phyloP scores from a whole-genome alignment of 2,797 vertebrate genomes.

The Gymnoscopelus microlampas region DNA sequence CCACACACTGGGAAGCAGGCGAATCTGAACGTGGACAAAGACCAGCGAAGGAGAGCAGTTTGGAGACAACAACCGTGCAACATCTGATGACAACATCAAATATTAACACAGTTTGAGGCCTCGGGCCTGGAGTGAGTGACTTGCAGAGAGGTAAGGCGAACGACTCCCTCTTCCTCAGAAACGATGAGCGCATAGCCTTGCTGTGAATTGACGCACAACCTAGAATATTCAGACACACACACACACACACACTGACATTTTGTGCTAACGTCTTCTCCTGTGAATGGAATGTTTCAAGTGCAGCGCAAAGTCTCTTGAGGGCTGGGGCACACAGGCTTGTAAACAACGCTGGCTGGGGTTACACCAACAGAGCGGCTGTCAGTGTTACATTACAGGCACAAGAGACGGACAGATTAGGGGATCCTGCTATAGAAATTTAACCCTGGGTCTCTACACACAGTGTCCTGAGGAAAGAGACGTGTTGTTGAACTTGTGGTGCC shows the following conservation, averaged over 20 bases:
- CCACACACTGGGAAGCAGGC: constrained; percentile 36
- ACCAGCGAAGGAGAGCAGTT: constrained; percentile 18
- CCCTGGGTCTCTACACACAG: not conserved
- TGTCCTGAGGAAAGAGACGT: constrained; percentile 19
- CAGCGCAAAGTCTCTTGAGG: constrained; percentile 32
- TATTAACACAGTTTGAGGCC: constrained; percentile 75
- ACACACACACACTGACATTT: not conserved
- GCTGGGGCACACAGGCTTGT: constrained; percentile 41
- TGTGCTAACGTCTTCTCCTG: constrained; percentile 15
- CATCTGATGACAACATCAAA: constrained; percentile 79
- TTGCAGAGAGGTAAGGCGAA: constrained; percentile 71
- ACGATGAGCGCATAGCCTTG: constrained; percentile 10
- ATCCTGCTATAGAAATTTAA: constrained; percentile 19
- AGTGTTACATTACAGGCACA: constrained; percentile 44
- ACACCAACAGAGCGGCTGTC: constrained; percentile 48
- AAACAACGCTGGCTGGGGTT: constrained; percentile 38
- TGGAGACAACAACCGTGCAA: constrained; percentile 46
- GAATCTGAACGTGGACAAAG: constrained; percentile 38
- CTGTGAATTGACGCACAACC: not conserved
- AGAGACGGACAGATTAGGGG: not conserved
- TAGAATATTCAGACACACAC: not conserved
- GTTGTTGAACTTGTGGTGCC: constrained; percentile 17
- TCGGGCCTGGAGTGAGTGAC: constrained; percentile 71
- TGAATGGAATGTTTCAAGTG: constrained; percentile 34
- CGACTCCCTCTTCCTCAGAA: constrained; percentile 25